Evolutionary conservation across 1,140 invertebrate genomes (phyloP).

Genomic region (Patella vulgata): DNA sequence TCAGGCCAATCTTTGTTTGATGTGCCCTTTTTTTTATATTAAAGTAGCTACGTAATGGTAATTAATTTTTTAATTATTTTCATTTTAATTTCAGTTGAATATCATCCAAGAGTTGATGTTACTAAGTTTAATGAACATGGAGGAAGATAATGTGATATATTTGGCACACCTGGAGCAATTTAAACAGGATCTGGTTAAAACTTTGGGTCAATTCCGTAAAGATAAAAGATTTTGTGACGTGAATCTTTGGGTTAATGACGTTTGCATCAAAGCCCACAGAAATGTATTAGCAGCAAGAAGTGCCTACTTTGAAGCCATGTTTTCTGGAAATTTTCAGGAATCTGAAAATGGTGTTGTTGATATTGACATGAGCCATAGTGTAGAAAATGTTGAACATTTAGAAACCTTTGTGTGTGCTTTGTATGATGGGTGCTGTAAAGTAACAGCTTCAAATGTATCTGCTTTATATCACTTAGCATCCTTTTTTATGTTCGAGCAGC

Average conservation of each 20-base stretch:
- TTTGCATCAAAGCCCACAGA: slow-evolving; percentile 34
- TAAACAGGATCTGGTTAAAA: slow-evolving; percentile 54
- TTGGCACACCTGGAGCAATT: too few relatives aligned
- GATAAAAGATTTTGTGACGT: slow-evolving; percentile 82
- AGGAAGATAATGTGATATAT: too few relatives aligned
- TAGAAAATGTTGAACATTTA: slow-evolving; percentile 9
- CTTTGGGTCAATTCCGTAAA: slow-evolving; percentile 76
- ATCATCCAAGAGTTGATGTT: too few relatives aligned
- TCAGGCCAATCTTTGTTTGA: too few relatives aligned
- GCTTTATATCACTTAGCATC: slow-evolving; percentile 12
- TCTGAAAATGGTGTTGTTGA: slow-evolving; percentile 12
- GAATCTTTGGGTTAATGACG: slow-evolving; percentile 60
- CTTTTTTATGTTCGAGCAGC: slow-evolving; percentile 20
- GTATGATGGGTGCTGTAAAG: slow-evolving; percentile 15
- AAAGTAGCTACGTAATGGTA: too few relatives aligned
- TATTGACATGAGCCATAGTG: slow-evolving; percentile 12
- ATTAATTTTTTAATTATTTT: too few relatives aligned
- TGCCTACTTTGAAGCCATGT: slow-evolving; percentile 11
- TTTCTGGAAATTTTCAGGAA: slow-evolving; percentile 22
- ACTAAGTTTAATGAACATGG: too few relatives aligned
- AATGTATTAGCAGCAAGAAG: slow-evolving; percentile 47
- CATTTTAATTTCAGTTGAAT: too few relatives aligned
- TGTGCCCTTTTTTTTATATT: too few relatives aligned
- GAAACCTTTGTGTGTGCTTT: slow-evolving; percentile 9
- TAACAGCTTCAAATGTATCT: slow-evolving; percentile 2